These are phyloP conservation scores for Hartigia nigra DNA, from an alignment of 2,888 invertebrate species.

Conservation along the genomic window DNA sequence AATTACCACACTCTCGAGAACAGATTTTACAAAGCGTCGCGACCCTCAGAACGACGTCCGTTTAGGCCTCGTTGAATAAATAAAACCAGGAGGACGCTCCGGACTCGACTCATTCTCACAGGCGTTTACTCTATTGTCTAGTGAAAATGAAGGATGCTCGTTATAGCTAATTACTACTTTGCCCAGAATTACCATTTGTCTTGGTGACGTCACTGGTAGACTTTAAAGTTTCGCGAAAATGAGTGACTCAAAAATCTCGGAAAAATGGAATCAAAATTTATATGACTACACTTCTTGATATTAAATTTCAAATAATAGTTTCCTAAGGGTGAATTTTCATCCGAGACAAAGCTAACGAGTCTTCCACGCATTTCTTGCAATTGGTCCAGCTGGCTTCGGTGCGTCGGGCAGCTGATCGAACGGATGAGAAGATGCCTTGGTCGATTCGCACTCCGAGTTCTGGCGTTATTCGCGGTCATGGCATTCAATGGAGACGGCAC, in stretches of 20 bases:
- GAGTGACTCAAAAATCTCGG: no score
- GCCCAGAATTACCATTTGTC: background rate
- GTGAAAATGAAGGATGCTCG: background rate
- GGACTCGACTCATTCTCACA: background rate
- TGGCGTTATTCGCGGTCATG: slow-evolving; percentile 59
- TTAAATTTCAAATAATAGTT: background rate
- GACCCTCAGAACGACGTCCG: background rate
- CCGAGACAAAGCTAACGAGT: background rate
- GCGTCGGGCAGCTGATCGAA: background rate
- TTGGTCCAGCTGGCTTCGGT: background rate
- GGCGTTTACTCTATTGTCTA: background rate
- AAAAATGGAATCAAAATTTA: background rate
- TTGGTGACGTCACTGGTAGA: background rate
- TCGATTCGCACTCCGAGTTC: slow-evolving; percentile 30
- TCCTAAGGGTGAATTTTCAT: background rate
- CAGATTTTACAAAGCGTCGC: background rate
- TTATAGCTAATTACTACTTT: background rate
- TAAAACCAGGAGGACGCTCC: background rate
- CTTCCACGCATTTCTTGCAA: background rate
- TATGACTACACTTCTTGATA: background rate
- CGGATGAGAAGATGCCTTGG: background rate
- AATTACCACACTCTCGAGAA: background rate
- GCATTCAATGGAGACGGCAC: slow-evolving; percentile 45
- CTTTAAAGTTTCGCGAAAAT: no score
- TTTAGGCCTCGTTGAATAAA: background rate